Base-by-base conservation (phyloP, 1,140 invertebrate species). In the Phortica variegata region DNA sequence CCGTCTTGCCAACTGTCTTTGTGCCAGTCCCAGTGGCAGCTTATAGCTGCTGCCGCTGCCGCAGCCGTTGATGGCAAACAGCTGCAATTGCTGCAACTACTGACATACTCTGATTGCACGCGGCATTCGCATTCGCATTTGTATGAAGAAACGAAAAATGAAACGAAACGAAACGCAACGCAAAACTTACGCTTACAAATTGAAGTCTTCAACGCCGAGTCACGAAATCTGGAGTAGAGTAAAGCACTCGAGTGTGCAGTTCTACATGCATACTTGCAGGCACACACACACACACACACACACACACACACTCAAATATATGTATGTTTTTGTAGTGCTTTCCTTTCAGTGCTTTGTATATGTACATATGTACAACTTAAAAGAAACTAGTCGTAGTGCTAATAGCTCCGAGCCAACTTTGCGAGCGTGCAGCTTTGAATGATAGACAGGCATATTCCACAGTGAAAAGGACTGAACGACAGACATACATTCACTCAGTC, bases 171-270 rank as follows among this genome's bases (percentile, higher is more conserved):
- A n/a, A n/a, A n/a, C n/a, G n/a, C n/a, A n/a, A 45, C 16, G 45
- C 31, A 49, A 39, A 58, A 54, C 52, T 41, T 47, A 37, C 33
- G 49, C 47, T 54, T 10, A 54, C 63, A 68, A 68, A 68, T 68
- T 68, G 63, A 68, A 68, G 63, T 52, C 60, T 68, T 68, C 63
- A 63, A 51, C 49, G 49, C 48, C 56, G 58, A 68, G 63, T 68
- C 63, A 68, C 63, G 63, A 68, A 68, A 68, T 68, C 63, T 68
- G 58, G 63, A 68, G 63, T 68, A 68, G 63, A 19, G 13, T 9
- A 34, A 26, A 12, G 41, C 21, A 38, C 17, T 12, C 33, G 20
- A 45, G 31, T 29, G 36, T 32, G 21, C 49, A 60, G 50, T 58
- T 54, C 57, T 55, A 29, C 43, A 7, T 12, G 12, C 12, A 12